A percentile compares a stretch with the other conserved stretches of the same genome.
These are phyloP conservation scores for Etia nguti DNA, from an alignment of 2,113 vertebrate species.

Conservation along the genomic window DNA sequence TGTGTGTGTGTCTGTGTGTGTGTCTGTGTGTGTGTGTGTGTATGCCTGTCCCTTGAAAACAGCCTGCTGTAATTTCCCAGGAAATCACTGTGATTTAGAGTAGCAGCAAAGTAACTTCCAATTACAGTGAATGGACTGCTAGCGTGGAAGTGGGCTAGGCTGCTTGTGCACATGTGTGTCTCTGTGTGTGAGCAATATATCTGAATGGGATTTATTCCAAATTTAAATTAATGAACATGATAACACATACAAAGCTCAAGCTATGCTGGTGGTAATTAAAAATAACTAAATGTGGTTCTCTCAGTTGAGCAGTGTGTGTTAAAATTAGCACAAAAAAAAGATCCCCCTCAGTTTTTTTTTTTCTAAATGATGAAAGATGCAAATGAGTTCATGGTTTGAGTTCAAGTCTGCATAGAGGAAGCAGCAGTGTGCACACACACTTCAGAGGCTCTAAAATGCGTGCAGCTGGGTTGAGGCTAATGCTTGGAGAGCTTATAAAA, in stretches of 20 bases:
- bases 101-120: conserved; percentile 60
- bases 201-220: background rate
- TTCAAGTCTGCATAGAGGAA: background rate
- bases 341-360: background rate
- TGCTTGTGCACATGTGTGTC: background rate
- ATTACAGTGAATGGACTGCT: conserved; percentile 44
- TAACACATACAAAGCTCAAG: background rate
- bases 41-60: conserved; percentile 16
- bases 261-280: background rate
- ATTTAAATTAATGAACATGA: conserved; percentile 9
- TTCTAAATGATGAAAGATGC: background rate
- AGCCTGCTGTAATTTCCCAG: conserved; percentile 53
- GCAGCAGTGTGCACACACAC: background rate
- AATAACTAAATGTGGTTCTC: background rate
- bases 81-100: conserved; percentile 61
- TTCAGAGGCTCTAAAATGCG: background rate
- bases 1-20: background rate
- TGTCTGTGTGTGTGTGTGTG: background rate
- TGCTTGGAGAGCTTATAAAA: background rate
- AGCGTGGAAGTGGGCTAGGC: conserved; percentile 5
- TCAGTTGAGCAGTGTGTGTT: background rate
- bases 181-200: background rate
- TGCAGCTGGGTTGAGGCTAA: background rate
- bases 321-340: background rate
- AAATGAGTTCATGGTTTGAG: background rate